Conservation (phyloP, 2,797 vertebrate genomes). For the Mus caroli region DNA sequence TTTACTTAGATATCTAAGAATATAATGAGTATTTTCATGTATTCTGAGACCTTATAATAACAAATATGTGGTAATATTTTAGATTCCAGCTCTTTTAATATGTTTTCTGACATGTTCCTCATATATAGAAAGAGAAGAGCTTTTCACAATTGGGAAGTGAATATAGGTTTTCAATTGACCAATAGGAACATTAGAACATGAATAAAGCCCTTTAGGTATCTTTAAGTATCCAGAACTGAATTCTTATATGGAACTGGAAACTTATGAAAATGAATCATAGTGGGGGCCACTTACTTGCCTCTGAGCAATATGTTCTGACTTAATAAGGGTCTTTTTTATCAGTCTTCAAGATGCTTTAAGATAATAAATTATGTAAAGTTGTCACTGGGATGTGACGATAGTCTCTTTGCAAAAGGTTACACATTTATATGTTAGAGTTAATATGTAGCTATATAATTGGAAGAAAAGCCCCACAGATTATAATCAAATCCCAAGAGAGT, state of each 20-base stretch:
- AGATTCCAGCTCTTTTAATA: neutral
- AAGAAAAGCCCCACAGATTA: slow-evolving; percentile 65
- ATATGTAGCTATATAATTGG: slow-evolving; percentile 67
- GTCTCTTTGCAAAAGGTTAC: slow-evolving; percentile 58
- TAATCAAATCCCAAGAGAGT: slow-evolving; percentile 69
- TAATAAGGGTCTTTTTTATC: slow-evolving; percentile 1
- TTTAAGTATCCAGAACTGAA: neutral
- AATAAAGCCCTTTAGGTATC: neutral
- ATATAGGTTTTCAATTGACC: slow-evolving; percentile 1
- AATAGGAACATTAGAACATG: neutral
- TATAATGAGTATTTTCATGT: neutral
- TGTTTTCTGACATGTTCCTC: neutral
- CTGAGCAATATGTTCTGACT: slow-evolving; percentile 18
- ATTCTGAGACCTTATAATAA: neutral
- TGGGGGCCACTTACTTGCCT: neutral
- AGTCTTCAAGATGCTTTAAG: slow-evolving; percentile 52
- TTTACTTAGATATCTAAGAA: slow-evolving; percentile 14
- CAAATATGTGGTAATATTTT: neutral
- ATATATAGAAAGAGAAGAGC: neutral
- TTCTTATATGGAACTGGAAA: neutral
- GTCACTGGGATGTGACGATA: slow-evolving; percentile 24
- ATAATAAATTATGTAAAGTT: slow-evolving; percentile 60
- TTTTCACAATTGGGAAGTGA: slow-evolving; percentile 26
- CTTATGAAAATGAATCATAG: neutral
- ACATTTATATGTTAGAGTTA: slow-evolving; percentile 76